Base-by-base conservation (phyloP, 64 coral and sea anemone species). In the Montipora efflorescens region DNA sequence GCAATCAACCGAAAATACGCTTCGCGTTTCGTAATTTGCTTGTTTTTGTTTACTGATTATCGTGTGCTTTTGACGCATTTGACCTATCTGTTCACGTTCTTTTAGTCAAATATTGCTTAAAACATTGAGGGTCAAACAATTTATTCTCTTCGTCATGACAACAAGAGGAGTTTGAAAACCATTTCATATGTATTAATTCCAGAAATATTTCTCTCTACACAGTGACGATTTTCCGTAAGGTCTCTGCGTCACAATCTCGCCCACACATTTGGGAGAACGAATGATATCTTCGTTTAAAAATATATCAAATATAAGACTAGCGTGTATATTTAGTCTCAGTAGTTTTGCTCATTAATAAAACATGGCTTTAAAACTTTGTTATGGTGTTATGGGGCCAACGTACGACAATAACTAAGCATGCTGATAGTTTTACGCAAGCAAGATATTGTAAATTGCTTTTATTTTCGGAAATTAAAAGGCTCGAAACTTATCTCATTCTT, bases 211-310 rank as follows among this genome's bases (percentile, higher is more conserved):
- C 11, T 16, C 4, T 49, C 13, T 8, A 5, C 14, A 4, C 44
- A 71, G 51, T 86, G 82, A 86, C 82, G 82, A 86, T 51, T 50
- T 86, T 72, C 62, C 66, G 81, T 59, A 67, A 71, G 9, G 7
- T 5, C n/a, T 9, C 20, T 86, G 66, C 82, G 82, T 86, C 82
- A 86, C 53, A 57, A 11, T 47, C 43, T 84, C 81, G 59, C 81
- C 81, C 61, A 84, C 81, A 67, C 81, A 21, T 50, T 86, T 64
- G 3, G 15, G 43, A 46, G 3, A 84, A 18, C 18, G 18, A 64
- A 67, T 13, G 7, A 50, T 49, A 20, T 19, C 19, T 13, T n/a
- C 46, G 46, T 47, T 86, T 49, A 78, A 78, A 78, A 78, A 78
- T 78, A 78, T 48, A 48, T 78, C 44, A 69, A 67, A 86, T 71